phyloP scores from a whole-genome alignment of 1,140 invertebrate genomes.

The Hyposmocoma kahamanoa region DNA sequence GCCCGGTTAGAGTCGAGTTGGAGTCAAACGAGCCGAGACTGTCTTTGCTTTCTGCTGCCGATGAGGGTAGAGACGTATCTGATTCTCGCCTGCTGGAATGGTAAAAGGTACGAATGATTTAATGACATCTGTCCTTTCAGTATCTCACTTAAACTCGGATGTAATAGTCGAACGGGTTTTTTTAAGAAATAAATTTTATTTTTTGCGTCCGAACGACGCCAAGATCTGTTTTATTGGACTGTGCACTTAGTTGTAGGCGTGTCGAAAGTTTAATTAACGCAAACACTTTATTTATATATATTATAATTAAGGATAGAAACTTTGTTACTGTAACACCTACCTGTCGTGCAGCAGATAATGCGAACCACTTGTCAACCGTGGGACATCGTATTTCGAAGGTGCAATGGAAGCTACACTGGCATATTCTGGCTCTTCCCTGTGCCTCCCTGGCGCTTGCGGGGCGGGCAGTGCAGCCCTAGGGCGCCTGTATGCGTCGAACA shows the following conservation, averaged over 20 bases:
- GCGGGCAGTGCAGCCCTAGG: conserved; percentile 48
- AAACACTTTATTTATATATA: too few species aligned
- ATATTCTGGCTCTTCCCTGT: conserved; percentile 57
- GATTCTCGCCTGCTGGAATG: conserved; percentile 74
- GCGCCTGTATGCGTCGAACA: conserved; percentile 60
- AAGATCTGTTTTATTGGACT: too few species aligned
- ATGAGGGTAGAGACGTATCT: conserved; percentile 73
- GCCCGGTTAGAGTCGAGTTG: conserved; percentile 78
- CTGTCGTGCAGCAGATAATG: conserved; percentile 62
- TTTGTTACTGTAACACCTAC: too few species aligned
- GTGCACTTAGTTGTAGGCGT: too few species aligned
- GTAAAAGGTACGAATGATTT: not conserved
- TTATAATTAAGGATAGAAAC: too few species aligned
- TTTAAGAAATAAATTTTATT: too few species aligned
- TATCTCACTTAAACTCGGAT: not conserved
- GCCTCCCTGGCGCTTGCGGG: conserved; percentile 43
- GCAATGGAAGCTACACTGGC: conserved; percentile 55
- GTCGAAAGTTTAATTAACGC: too few species aligned
- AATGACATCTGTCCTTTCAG: not conserved
- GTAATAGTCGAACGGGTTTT: not conserved
- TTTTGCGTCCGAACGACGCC: too few species aligned
- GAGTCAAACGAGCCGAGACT: conserved; percentile 79
- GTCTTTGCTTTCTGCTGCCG: conserved; percentile 77
- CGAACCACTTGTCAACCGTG: conserved; percentile 29
- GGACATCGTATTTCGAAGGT: conserved; percentile 38